Conservation (phyloP, 2,888 invertebrate genomes). For the Ophioninae sp. region DNA sequence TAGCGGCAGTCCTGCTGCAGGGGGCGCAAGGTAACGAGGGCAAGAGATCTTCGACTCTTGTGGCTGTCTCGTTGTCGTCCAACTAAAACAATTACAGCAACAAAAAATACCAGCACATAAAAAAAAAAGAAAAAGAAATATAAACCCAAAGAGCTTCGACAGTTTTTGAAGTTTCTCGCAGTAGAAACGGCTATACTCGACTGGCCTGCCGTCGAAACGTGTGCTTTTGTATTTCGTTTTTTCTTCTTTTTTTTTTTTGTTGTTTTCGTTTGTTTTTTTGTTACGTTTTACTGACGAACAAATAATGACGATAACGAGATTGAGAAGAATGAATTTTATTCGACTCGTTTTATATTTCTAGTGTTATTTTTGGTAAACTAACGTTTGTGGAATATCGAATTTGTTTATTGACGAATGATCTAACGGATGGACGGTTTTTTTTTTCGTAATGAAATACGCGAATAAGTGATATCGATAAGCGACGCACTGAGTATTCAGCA, state of each 20-base stretch:
- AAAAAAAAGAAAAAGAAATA: conserved; percentile 17
- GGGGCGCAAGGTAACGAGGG: conserved; percentile 80
- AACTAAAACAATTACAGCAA: conserved; percentile 26
- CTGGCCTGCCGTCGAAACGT: conserved; percentile 51
- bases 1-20: conserved; percentile 80
- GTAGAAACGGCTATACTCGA: conserved; percentile 16
- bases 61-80: conserved; percentile 45
- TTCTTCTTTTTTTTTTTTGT: too few relatives aligned
- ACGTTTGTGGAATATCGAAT: background rate
- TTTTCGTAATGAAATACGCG: background rate
- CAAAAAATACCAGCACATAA: background rate
- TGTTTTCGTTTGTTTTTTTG: background rate
- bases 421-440: background rate
- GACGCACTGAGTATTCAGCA: conserved; percentile 1
- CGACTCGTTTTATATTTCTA: background rate
- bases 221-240: conserved; percentile 33
- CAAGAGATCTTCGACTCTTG: conserved; percentile 37
- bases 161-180: conserved; percentile 2
- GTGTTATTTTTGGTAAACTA: background rate
- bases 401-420: background rate
- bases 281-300: conserved; percentile 9
- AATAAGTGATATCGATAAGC: conserved; percentile 40
- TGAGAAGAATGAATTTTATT: background rate
- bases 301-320: conserved; percentile 12
- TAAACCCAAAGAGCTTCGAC: conserved; percentile 6